Evolutionary conservation across 2,113 vertebrate species (phyloP).

Genomic region (Oncorhynchus gorbuscha): DNA sequence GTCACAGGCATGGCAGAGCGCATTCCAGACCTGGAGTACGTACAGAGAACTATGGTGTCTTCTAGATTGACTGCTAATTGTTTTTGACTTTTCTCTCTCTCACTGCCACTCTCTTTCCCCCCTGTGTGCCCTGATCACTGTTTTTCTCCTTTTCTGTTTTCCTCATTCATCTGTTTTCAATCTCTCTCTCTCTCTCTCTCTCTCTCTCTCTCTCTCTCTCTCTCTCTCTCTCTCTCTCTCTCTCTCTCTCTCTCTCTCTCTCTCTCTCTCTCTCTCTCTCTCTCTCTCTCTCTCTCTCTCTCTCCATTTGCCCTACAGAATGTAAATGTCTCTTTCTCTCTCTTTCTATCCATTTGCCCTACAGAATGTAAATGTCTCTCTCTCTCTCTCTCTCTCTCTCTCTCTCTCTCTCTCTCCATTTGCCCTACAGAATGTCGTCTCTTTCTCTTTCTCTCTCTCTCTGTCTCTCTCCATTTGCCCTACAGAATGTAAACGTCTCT

Average conservation of each 20-base stretch:
- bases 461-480: too few relatives aligned
- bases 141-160: background rate
- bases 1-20: slow-evolving; percentile 95
- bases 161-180: background rate
- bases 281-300: too few relatives aligned
- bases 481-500: background rate
- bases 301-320: background rate
- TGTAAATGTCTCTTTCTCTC: background rate
- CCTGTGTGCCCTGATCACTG: background rate
- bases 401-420: too few relatives aligned
- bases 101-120: background rate
- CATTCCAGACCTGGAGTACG: slow-evolving; percentile 89
- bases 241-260: too few relatives aligned
- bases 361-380: background rate
- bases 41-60: background rate
- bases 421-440: background rate
- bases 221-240: too few relatives aligned
- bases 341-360: too few relatives aligned
- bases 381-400: too few relatives aligned
- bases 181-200: too few relatives aligned
- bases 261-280: background rate
- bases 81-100: background rate
- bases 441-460: too few relatives aligned
- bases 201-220: background rate
- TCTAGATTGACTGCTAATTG: background rate